Evolutionary conservation across 2,888 invertebrate species (phyloP).

Genomic region (Eupeodes latifasciatus): DNA sequence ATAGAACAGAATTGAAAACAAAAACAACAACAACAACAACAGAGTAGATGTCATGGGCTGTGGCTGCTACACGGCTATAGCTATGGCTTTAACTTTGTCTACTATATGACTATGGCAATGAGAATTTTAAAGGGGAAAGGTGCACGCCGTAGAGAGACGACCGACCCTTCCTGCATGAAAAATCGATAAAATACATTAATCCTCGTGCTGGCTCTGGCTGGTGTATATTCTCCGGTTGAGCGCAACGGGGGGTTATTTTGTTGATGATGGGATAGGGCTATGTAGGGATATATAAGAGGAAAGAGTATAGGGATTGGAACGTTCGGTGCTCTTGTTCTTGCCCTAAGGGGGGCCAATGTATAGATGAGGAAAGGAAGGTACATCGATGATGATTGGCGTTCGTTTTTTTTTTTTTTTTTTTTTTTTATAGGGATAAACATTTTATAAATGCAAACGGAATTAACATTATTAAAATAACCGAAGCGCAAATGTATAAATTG

Average conservation of each 20-base stretch:
- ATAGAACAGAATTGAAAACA: background rate
- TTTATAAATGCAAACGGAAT: conserved; percentile 71
- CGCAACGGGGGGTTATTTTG: background rate
- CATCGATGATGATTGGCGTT: conserved; percentile 73
- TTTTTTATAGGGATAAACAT: conserved; percentile 47
- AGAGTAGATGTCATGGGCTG: conserved; percentile 60
- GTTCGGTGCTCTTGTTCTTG: conserved; percentile 8
- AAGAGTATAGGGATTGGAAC: background rate
- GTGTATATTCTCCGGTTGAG: conserved; percentile 9
- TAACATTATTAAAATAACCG: conserved; percentile 66
- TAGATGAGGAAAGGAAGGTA: conserved; percentile 15
- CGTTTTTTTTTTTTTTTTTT: conserved; percentile 45
- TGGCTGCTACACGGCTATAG: conserved; percentile 19
- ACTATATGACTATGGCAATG: conserved; percentile 39
- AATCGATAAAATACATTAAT: conserved; percentile 75
- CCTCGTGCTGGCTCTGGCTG: conserved; percentile 34
- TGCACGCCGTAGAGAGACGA: conserved; percentile 15
- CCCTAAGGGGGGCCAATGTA: conserved; percentile 36
- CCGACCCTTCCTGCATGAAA: conserved; percentile 52
- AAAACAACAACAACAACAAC: background rate
- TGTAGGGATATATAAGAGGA: background rate
- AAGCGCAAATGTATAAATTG: conserved; percentile 56
- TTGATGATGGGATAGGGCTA: conserved; percentile 1
- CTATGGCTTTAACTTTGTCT: background rate
- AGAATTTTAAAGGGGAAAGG: conserved; percentile 31